These are phyloP conservation scores for Cristatella mucedo DNA, from an alignment of 2,888 invertebrate species.

Conservation along the genomic window DNA sequence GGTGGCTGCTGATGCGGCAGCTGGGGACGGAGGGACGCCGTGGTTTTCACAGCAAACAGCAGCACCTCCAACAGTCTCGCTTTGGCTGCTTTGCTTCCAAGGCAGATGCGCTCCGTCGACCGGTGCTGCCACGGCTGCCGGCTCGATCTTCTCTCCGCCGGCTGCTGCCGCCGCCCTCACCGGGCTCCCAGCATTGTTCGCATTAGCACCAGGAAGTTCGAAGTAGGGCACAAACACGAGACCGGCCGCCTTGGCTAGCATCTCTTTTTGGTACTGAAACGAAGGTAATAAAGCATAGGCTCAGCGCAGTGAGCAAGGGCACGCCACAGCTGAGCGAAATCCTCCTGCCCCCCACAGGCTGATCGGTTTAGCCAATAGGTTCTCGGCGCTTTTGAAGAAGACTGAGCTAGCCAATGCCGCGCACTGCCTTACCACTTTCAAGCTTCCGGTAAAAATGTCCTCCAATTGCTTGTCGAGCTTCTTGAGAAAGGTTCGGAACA, in stretches of 20 bases:
- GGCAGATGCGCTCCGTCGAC: slow-evolving; percentile 9
- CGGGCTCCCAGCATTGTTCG: background rate
- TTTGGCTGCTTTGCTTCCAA: too few species aligned
- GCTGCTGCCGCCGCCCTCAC: slow-evolving; percentile 10
- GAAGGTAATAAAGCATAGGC: background rate
- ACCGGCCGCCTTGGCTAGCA: slow-evolving; percentile 30
- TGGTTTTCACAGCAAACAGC: too few species aligned
- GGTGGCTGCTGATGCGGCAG: too few species aligned
- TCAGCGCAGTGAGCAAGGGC: too few species aligned
- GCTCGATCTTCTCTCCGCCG: slow-evolving; percentile 7
- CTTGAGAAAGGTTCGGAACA: slow-evolving; percentile 32
- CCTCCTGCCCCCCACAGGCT: too few species aligned
- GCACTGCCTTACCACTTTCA: slow-evolving; percentile 26
- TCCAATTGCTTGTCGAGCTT: slow-evolving; percentile 37
- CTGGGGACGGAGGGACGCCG: too few species aligned
- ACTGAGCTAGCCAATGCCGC: background rate
- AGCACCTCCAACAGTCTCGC: too few species aligned
- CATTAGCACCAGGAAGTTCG: too few species aligned
- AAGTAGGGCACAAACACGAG: slow-evolving; percentile 27
- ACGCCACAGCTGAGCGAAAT: too few species aligned
- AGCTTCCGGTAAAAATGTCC: slow-evolving; percentile 31
- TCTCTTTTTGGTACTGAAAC: slow-evolving; percentile 21
- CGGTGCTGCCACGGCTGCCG: slow-evolving; percentile 13
- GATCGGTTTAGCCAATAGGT: background rate
- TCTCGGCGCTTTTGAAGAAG: background rate